These are phyloP conservation scores for Meandrina meandrites DNA, from an alignment of 92 coral and sea anemone genomes.

Conservation along the genomic window DNA sequence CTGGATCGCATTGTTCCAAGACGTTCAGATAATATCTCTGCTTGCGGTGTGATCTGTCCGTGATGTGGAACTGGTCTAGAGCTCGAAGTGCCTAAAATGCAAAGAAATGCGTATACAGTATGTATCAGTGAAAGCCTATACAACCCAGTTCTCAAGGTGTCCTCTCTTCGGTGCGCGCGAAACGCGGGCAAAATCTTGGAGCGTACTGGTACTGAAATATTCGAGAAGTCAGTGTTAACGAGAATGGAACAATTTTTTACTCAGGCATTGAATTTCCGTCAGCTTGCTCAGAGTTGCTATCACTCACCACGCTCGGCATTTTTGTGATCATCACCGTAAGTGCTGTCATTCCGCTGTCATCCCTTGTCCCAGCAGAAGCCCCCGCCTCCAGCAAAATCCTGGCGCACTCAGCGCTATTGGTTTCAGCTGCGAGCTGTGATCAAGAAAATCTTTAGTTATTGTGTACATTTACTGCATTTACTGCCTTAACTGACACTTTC, in stretches of 20 bases:
- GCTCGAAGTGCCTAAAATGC: slow-evolving; percentile 64
- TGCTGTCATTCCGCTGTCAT: slow-evolving; percentile 68
- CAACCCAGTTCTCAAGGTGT: neutral
- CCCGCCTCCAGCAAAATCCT: slow-evolving; percentile 67
- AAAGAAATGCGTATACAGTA: neutral
- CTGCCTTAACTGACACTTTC: neutral
- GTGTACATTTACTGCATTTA: too few species aligned
- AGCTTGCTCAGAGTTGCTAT: neutral
- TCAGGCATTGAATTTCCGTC: too few species aligned
- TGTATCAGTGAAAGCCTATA: neutral
- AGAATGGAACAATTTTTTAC: too few species aligned
- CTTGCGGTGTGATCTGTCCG: slow-evolving; percentile 67
- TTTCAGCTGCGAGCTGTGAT: slow-evolving; percentile 72
- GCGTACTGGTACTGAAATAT: too few species aligned
- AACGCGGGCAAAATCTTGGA: neutral
- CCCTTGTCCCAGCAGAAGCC: slow-evolving; percentile 75
- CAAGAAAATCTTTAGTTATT: neutral
- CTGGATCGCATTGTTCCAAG: slow-evolving; percentile 58
- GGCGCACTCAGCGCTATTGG: slow-evolving; percentile 70
- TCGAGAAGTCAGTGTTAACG: too few species aligned
- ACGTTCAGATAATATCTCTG: slow-evolving; percentile 69
- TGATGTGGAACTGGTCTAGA: slow-evolving; percentile 69
- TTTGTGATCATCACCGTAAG: slow-evolving; percentile 64
- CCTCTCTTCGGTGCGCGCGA: neutral
- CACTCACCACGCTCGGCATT: slow-evolving; percentile 71